Percentiles rank a stretch among this genome's conserved stretches.
phyloP scores from a whole-genome alignment of 2,888 invertebrate species.

The Dendrolimus houi region DNA sequence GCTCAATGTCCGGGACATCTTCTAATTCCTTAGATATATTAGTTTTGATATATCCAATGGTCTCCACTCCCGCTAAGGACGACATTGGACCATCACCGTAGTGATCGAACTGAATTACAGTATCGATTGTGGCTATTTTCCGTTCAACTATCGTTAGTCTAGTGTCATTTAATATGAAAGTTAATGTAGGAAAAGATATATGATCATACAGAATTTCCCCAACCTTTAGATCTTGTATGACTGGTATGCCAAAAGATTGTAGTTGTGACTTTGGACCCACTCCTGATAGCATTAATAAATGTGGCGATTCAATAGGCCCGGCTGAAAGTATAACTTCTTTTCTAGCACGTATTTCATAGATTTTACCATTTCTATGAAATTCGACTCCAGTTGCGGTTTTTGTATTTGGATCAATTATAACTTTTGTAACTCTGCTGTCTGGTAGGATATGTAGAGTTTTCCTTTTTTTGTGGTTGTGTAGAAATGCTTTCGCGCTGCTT shows the following conservation, averaged over 20 bases:
- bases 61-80: slow-evolving; percentile 74
- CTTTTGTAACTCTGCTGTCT: slow-evolving; percentile 71
- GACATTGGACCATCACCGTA: slow-evolving; percentile 73
- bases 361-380: slow-evolving; percentile 52
- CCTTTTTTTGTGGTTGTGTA: slow-evolving; percentile 69
- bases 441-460: slow-evolving; percentile 76
- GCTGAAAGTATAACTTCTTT: slow-evolving; percentile 80
- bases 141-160: slow-evolving; percentile 40
- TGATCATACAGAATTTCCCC: slow-evolving; percentile 83
- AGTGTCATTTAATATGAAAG: slow-evolving; percentile 69
- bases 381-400: slow-evolving; percentile 58
- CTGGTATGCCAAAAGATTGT: slow-evolving; percentile 72
- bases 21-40: slow-evolving; percentile 68
- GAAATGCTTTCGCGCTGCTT: slow-evolving; percentile 76
- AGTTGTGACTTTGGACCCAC: slow-evolving; percentile 79
- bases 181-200: slow-evolving; percentile 75
- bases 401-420: slow-evolving; percentile 74
- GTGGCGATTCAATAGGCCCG: slow-evolving; percentile 88
- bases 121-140: slow-evolving; percentile 39
- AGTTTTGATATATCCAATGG: slow-evolving; percentile 76
- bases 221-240: slow-evolving; percentile 78
- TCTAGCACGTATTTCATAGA: slow-evolving; percentile 53
- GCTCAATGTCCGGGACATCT: slow-evolving; percentile 80
- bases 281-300: slow-evolving; percentile 82
- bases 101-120: slow-evolving; percentile 43